Conservation (phyloP, 2,797 vertebrate genomes). For the Pteronotus mesoamericanus region DNA sequence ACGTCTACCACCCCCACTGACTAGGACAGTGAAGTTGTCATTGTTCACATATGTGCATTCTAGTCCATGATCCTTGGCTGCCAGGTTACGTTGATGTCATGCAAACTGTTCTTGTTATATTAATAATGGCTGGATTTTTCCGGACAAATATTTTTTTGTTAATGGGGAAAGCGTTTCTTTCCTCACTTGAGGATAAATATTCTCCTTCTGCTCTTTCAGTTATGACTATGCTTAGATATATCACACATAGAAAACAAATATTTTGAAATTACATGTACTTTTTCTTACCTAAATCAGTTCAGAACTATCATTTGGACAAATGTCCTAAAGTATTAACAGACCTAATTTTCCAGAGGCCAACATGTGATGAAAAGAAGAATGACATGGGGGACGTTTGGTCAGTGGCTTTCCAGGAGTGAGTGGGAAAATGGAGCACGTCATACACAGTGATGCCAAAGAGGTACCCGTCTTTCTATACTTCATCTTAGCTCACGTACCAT, state of each 20-base stretch:
- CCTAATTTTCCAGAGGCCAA: slow-evolving; percentile 40
- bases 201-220: background rate
- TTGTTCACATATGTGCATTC: background rate
- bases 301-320: background rate
- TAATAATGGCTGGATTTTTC: background rate
- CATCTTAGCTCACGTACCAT: background rate
- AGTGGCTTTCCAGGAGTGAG: background rate
- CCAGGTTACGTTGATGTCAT: background rate
- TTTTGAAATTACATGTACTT: background rate
- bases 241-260: background rate
- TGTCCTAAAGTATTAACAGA: background rate
- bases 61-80: background rate
- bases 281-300: slow-evolving; percentile 11
- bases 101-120: background rate
- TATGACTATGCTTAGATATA: background rate
- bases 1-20: background rate
- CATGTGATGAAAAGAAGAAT: background rate
- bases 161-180: background rate
- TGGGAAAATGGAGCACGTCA: background rate
- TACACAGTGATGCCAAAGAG: background rate
- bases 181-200: background rate
- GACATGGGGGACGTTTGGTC: background rate
- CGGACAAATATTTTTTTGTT: background rate
- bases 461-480: background rate
- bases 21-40: background rate